A percentile compares a stretch with the other conserved stretches of the same genome.
Evolutionary conservation across 2,888 invertebrate genomes (phyloP).

Genomic region (Nephrocerus scutellatus): DNA sequence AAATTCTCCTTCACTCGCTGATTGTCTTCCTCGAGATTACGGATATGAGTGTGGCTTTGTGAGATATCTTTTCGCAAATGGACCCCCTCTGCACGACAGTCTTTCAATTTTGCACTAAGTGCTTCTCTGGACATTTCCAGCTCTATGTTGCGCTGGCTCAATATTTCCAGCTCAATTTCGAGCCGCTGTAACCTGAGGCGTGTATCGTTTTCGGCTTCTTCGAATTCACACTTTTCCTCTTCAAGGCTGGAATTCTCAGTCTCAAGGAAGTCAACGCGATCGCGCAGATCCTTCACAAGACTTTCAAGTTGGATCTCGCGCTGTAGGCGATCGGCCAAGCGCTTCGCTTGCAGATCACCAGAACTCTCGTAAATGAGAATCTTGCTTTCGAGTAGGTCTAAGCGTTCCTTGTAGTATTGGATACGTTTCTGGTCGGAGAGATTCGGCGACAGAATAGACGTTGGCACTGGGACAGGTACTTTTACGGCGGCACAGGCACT

Average conservation of each 20-base stretch:
- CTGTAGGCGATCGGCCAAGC: slow-evolving; percentile 57
- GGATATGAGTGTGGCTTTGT: slow-evolving; percentile 40
- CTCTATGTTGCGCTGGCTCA: slow-evolving; percentile 48
- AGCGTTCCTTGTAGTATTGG: slow-evolving; percentile 60
- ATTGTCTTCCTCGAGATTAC: slow-evolving; percentile 41
- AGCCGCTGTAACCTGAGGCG: slow-evolving; percentile 49
- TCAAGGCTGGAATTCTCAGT: slow-evolving; percentile 59
- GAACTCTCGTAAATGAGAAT: slow-evolving; percentile 60
- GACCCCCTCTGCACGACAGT: slow-evolving; percentile 42
- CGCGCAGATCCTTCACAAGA: slow-evolving; percentile 47
- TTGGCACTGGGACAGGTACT: slow-evolving; percentile 22
- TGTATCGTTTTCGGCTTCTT: slow-evolving; percentile 71
- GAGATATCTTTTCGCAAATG: slow-evolving; percentile 39
- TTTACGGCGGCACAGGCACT: slow-evolving; percentile 18
- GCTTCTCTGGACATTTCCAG: slow-evolving; percentile 56
- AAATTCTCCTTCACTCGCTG: slow-evolving; percentile 40
- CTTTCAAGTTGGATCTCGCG: slow-evolving; percentile 54
- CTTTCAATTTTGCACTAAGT: slow-evolving; percentile 53
- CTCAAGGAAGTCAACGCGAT: slow-evolving; percentile 54
- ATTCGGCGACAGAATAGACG: slow-evolving; percentile 20
- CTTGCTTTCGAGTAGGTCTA: slow-evolving; percentile 59
- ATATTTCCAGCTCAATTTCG: slow-evolving; percentile 58
- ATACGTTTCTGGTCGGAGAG: slow-evolving; percentile 53
- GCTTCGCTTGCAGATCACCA: slow-evolving; percentile 56
- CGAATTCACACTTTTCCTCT: slow-evolving; percentile 66